Percentiles rank a stretch among this genome's conserved stretches.
These are phyloP conservation scores for Pimpla rufipes DNA, from an alignment of 2,888 invertebrate species.

Conservation along the genomic window DNA sequence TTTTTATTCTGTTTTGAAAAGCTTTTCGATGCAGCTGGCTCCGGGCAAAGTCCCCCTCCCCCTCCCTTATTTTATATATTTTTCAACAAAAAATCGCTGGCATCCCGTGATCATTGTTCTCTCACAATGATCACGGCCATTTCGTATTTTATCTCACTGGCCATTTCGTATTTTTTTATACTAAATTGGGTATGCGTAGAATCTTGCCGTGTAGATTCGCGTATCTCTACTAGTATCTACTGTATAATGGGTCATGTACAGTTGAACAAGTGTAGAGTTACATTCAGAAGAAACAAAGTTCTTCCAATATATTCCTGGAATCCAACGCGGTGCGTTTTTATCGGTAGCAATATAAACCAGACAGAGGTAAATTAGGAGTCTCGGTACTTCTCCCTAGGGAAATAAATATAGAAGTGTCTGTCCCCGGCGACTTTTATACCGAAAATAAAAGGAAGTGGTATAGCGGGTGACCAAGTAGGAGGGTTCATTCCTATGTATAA, in stretches of 20 bases:
- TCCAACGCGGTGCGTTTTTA: constrained; percentile 29
- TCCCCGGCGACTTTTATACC: neutral
- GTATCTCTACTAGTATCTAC: too few species aligned
- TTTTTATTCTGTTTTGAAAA: constrained; percentile 40
- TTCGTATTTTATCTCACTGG: too few species aligned
- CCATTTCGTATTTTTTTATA: too few species aligned
- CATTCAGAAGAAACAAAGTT: neutral
- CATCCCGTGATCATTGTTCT: too few species aligned
- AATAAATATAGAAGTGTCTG: constrained; percentile 2
- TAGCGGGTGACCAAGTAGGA: neutral
- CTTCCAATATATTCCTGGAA: neutral
- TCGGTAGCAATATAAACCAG: constrained; percentile 28
- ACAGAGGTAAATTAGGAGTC: constrained; percentile 43
- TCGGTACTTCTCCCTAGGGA: constrained; percentile 17
- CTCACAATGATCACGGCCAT: too few species aligned
- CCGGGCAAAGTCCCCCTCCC: constrained; percentile 5
- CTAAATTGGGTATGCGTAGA: too few species aligned
- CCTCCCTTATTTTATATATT: constrained; percentile 28
- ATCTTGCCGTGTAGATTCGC: too few species aligned
- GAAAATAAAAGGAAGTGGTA: neutral
- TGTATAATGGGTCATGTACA: too few species aligned
- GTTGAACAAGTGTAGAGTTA: neutral
- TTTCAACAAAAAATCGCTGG: neutral
- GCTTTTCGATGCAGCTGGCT: constrained; percentile 20
- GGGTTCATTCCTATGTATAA: constrained; percentile 43